Conservation (phyloP, 2,797 vertebrate species). For the Sebastes iracundus region DNA sequence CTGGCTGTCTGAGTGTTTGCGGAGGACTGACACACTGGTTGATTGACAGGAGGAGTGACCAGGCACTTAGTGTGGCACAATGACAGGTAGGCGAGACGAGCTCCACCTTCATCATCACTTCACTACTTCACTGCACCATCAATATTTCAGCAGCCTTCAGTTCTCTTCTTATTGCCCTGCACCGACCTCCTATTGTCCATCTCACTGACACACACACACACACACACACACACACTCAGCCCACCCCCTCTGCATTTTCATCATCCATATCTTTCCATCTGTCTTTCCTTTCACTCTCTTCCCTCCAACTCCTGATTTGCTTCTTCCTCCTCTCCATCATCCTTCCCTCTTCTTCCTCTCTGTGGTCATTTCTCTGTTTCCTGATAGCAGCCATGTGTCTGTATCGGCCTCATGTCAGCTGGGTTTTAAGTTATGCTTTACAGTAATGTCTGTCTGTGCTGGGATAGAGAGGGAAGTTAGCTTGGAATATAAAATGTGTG, state of each 20-base stretch:
- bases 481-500: background rate
- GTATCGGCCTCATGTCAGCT: slow-evolving; percentile 13
- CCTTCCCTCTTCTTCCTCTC: background rate
- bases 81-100: slow-evolving; percentile 82
- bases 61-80: slow-evolving; percentile 30
- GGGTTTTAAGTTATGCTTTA: background rate
- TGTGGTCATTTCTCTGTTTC: background rate
- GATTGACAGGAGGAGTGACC: slow-evolving; percentile 68
- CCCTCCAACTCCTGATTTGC: background rate
- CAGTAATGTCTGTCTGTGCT: background rate
- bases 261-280: slow-evolving; percentile 11
- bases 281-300: slow-evolving; percentile 10
- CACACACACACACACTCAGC: background rate
- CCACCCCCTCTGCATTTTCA: background rate
- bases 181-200: slow-evolving; percentile 33
- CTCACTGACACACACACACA: slow-evolving; percentile 1
- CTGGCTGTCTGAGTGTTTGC: slow-evolving; percentile 30
- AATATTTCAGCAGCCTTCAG: slow-evolving; percentile 70
- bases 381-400: background rate
- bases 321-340: slow-evolving; percentile 1
- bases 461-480: background rate
- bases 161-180: slow-evolving; percentile 28
- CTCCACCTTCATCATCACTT: slow-evolving; percentile 54
- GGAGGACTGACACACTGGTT: slow-evolving; percentile 43
- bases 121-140: slow-evolving; percentile 38